A percentile compares a stretch with the other conserved stretches of the same genome.
Conservation (phyloP, 2,888 invertebrate genomes). For the Maniola hyperantus region DNA sequence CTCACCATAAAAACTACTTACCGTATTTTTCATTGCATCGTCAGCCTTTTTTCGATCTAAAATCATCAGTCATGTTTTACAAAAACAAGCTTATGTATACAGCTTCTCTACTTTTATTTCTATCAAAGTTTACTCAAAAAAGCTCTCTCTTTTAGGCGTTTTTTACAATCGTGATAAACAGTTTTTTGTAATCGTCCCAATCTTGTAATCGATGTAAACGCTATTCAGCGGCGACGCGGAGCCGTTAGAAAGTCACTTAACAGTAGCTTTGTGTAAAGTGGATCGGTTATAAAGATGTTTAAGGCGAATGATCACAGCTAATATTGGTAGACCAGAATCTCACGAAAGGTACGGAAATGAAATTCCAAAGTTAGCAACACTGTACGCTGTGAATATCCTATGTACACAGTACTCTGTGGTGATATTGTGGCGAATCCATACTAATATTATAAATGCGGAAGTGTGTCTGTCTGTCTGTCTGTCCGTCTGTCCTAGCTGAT, state of each 20-base stretch:
- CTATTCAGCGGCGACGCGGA: slow-evolving; percentile 10
- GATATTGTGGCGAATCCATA: no score
- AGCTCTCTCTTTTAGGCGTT: neutral
- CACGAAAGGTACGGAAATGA: no score
- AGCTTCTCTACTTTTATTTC: slow-evolving; percentile 4
- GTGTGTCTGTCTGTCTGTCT: no score
- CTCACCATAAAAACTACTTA: neutral
- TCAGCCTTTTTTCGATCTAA: neutral
- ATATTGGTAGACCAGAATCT: no score
- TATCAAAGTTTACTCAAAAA: slow-evolving; percentile 11
- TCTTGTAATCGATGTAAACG: slow-evolving; percentile 21
- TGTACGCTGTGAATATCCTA: no score
- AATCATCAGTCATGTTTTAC: neutral
- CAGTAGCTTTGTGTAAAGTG: slow-evolving; percentile 35
- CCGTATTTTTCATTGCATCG: neutral
- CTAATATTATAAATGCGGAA: no score
- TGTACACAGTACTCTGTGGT: no score
- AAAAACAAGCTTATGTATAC: neutral
- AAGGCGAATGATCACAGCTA: slow-evolving; percentile 19
- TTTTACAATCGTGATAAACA: slow-evolving; percentile 3
- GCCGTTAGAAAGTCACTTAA: slow-evolving; percentile 36
- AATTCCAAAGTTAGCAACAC: no score
- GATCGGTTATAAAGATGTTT: slow-evolving; percentile 25
- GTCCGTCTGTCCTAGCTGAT: no score
- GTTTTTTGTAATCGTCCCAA: slow-evolving; percentile 20